Evolutionary conservation across 2,797 vertebrate genomes (phyloP).

Genomic region (Sebastes iracundus): DNA sequence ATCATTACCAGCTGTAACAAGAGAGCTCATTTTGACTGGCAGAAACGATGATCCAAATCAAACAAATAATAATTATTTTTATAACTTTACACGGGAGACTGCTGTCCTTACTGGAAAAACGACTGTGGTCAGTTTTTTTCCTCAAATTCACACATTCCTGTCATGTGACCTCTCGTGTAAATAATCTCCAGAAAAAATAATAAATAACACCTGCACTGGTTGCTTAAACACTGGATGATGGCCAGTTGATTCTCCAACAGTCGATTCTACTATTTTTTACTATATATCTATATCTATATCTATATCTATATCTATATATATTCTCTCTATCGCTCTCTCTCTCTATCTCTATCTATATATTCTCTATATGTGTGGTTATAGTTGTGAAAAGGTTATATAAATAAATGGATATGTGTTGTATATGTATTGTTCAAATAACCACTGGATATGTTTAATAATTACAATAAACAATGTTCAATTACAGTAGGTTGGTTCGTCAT

Average conservation of each 20-base stretch:
- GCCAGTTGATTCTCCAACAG: too few relatives aligned
- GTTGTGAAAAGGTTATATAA: background rate
- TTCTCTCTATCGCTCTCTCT: too few relatives aligned
- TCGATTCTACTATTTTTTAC: too few relatives aligned
- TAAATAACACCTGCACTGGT: background rate
- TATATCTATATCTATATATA: too few relatives aligned
- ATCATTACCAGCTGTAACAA: background rate
- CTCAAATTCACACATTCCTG: background rate
- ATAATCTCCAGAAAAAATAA: background rate
- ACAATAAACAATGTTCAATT: background rate
- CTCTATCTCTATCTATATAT: too few relatives aligned
- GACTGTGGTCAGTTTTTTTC: background rate
- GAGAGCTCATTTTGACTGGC: background rate
- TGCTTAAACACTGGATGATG: background rate
- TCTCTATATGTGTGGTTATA: background rate
- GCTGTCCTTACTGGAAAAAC: background rate
- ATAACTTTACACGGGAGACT: background rate
- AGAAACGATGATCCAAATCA: background rate
- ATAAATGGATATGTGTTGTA: background rate
- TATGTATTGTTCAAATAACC: background rate
- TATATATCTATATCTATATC: too few relatives aligned
- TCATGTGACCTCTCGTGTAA: background rate
- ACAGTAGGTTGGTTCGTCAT: background rate
- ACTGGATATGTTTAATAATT: background rate
- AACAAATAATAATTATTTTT: background rate